Conservation (phyloP, 1,140 invertebrate species). For the Nomia melanderi region DNA sequence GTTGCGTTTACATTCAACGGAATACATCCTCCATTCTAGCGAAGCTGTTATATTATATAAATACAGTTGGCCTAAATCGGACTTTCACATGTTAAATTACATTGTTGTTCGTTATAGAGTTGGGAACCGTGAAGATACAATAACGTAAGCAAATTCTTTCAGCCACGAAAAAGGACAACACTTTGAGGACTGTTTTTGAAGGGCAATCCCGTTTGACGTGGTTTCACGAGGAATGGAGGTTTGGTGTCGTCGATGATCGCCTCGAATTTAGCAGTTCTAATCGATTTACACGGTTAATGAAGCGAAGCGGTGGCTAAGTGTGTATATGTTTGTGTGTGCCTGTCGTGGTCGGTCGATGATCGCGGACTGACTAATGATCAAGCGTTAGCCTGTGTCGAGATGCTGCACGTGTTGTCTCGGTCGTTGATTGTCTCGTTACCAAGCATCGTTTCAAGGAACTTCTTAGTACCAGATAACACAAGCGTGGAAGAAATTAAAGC, state of each 20-base stretch:
- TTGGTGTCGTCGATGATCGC: not conserved
- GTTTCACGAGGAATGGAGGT: not conserved
- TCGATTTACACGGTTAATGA: not conserved
- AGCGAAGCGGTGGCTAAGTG: slow-evolving; percentile 28
- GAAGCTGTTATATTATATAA: not conserved
- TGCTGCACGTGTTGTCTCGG: not conserved
- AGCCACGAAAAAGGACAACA: no score
- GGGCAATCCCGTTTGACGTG: not conserved
- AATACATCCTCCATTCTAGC: not conserved
- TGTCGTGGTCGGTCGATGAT: not conserved
- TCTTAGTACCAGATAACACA: not conserved
- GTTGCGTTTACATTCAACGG: not conserved
- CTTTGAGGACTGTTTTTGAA: not conserved
- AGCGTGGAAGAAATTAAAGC: not conserved
- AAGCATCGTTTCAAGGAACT: not conserved
- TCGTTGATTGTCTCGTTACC: slow-evolving; percentile 11
- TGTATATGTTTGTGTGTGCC: not conserved
- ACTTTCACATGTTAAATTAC: no score
- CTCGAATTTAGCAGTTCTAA: not conserved
- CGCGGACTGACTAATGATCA: not conserved
- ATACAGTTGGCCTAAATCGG: not conserved
- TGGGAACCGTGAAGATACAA: not conserved
- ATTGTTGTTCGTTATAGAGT: not conserved
- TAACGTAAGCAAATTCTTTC: no score
- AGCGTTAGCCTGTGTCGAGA: not conserved